These are phyloP conservation scores for Odiellus spinosus DNA, from an alignment of 2,888 invertebrate species.

Conservation along the genomic window DNA sequence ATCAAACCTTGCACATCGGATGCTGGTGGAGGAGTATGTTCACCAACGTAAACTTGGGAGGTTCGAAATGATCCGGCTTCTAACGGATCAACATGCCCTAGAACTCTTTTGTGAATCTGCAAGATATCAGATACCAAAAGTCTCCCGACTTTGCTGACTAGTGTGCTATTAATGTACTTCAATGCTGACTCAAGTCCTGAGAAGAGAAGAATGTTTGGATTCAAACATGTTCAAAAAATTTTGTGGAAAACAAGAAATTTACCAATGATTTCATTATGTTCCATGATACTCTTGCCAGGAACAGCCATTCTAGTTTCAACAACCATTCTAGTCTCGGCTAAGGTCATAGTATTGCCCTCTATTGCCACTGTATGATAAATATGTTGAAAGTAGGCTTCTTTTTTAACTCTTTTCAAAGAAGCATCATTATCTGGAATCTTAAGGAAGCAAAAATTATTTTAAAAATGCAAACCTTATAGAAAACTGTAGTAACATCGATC, in stretches of 20 bases:
- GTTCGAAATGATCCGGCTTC: constrained; percentile 75
- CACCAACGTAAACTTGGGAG: constrained; percentile 85
- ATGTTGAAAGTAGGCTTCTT: constrained; percentile 51
- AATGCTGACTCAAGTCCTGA: constrained; percentile 69
- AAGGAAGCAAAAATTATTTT: constrained; percentile 44
- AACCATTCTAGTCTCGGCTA: constrained; percentile 76
- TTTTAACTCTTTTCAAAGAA: constrained; percentile 69
- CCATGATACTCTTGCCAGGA: constrained; percentile 80
- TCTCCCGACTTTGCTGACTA: constrained; percentile 46
- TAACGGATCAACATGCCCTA: constrained; percentile 86
- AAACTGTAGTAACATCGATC: too few species aligned
- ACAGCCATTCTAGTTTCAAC: constrained; percentile 65
- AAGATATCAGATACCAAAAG: constrained; percentile 72
- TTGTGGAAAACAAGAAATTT: too few species aligned
- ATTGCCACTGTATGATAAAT: constrained; percentile 95
- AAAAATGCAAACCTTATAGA: too few species aligned
- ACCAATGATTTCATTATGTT: constrained; percentile 91
- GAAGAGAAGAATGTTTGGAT: too few species aligned
- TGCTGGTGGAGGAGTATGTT: constrained; percentile 82
- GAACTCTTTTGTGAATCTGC: constrained; percentile 76
- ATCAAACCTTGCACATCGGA: constrained; percentile 63
- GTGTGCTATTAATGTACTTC: constrained; percentile 64
- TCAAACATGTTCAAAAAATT: too few species aligned
- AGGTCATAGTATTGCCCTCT: constrained; percentile 91
- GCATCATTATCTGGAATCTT: constrained; percentile 63